Evolutionary conservation across 2,888 invertebrate species (phyloP).

Genomic region (Caenorhabditis sp.): DNA sequence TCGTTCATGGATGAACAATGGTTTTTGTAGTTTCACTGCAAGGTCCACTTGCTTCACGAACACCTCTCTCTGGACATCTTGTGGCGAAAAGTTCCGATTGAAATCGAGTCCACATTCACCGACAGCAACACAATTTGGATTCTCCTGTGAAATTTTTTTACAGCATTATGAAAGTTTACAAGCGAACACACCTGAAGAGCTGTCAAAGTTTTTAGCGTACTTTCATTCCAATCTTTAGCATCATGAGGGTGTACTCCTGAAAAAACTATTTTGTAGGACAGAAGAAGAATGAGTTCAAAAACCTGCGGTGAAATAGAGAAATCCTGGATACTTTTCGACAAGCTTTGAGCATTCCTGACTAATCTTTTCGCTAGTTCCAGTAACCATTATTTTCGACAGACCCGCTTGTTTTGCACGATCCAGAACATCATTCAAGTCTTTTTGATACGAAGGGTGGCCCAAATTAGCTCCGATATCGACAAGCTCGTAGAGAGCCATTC

Average conservation of each 20-base stretch:
- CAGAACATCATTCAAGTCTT: conserved; percentile 77
- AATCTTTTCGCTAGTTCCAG: conserved; percentile 78
- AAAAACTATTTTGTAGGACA: background rate
- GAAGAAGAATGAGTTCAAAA: background rate
- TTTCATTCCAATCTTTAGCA: conserved; percentile 78
- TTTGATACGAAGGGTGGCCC: conserved; percentile 76
- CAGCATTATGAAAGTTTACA: too few species aligned
- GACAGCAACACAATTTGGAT: conserved; percentile 93
- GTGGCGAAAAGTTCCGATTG: conserved; percentile 94
- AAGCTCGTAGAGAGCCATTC: conserved; percentile 72
- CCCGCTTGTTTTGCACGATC: conserved; percentile 79
- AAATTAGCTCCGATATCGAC: conserved; percentile 82
- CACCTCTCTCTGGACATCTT: conserved; percentile 90
- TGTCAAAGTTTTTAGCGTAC: conserved; percentile 51
- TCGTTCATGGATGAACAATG: conserved; percentile 93
- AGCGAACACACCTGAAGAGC: conserved; percentile 25
- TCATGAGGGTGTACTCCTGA: conserved; percentile 82
- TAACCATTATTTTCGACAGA: conserved; percentile 80
- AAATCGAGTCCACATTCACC: conserved; percentile 97
- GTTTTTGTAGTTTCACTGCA: conserved; percentile 92
- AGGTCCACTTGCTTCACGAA: conserved; percentile 90
- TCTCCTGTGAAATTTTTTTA: conserved; percentile 85
- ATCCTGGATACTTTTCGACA: conserved; percentile 74
- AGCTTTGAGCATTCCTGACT: conserved; percentile 73
- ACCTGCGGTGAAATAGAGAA: conserved; percentile 82